Base-by-base conservation (phyloP, 2,888 invertebrate species). In the Volucella zonaria region DNA sequence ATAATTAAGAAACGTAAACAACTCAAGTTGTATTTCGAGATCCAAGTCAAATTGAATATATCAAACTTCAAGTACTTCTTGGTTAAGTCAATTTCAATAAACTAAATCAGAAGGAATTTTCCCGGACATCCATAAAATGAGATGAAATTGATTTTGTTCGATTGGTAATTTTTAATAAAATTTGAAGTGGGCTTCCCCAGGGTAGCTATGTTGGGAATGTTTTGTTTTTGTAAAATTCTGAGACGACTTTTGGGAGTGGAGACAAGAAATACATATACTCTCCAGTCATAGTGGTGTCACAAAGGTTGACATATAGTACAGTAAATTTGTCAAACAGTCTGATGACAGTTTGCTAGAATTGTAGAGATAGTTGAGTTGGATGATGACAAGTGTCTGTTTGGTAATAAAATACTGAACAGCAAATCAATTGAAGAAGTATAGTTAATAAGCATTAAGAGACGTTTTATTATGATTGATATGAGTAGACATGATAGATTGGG, bases 381-480 rank as follows among this genome's bases (percentile, higher is more conserved):
- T 74, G 64, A 14, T 75, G 66, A 45, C n/a, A 42, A 62, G 42
- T 38, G 23, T 45, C 18, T 43, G 52, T 62, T 18, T 58, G 49
- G 52, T 70, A 61, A 59, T 75, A 75, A 68, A 18, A 62, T 54
- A 40, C 45, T 56, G 18, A 75, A 62, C 38, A 23, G 10, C 14
- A 14, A 64, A 49, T 70, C 47, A 81, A 81, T 81, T 81, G 70
- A 56, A 74, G 54, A 8, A 15, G 64, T 43, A 31, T 43, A 51
- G 14, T n/a, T n/a, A 81, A 81, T 81, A 47, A 64, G 38, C 43
- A 51, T 51, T 75, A 81, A 81, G 76, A 23, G 64, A 58, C 15
- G n/a, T 67, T 81, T 81, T 70, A 81, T 81, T 76, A 70, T 54
- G 73, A 81, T 64, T 81, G 81, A 81, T 68, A 76, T 43, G 56